Evolutionary conservation across 2,888 invertebrate genomes (phyloP).

Genomic region (Synergus japonicus): DNA sequence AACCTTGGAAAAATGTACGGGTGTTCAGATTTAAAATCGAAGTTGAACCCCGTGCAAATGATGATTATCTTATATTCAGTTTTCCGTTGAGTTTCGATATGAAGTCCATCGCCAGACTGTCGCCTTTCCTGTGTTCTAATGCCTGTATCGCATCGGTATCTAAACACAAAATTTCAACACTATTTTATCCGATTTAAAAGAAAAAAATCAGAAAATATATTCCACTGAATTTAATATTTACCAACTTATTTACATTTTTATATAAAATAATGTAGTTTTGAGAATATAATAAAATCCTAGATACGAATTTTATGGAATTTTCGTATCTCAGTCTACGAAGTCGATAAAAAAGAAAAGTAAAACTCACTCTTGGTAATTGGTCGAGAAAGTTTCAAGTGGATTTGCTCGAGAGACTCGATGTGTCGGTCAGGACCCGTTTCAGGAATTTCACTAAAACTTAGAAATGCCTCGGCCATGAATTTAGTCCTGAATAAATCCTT

Average conservation of each 20-base stretch:
- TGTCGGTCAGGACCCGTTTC: conserved; percentile 81
- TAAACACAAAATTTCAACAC: conserved; percentile 66
- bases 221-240: conserved; percentile 52
- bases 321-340: conserved; percentile 39
- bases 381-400: conserved; percentile 84
- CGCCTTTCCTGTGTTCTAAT: conserved; percentile 89
- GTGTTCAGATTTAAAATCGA: conserved; percentile 17
- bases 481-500: conserved; percentile 96
- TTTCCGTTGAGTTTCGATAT: conserved; percentile 88
- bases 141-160: conserved; percentile 87
- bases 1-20: conserved; percentile 29
- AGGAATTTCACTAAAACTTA: conserved; percentile 88
- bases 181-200: not conserved
- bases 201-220: not conserved
- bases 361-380: conserved; percentile 83
- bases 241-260: not conserved
- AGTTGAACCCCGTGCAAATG: conserved; percentile 13
- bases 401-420: conserved; percentile 83
- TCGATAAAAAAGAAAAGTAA: conserved; percentile 50
- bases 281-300: not conserved
- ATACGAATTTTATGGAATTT: not conserved
- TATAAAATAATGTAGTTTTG: not conserved
- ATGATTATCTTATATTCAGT: conserved; percentile 60
- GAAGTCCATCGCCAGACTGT: conserved; percentile 93
- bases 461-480: conserved; percentile 96